These are phyloP conservation scores for Sterrhoptilus dennistouni DNA, from an alignment of 2,113 vertebrate genomes.

Conservation along the genomic window DNA sequence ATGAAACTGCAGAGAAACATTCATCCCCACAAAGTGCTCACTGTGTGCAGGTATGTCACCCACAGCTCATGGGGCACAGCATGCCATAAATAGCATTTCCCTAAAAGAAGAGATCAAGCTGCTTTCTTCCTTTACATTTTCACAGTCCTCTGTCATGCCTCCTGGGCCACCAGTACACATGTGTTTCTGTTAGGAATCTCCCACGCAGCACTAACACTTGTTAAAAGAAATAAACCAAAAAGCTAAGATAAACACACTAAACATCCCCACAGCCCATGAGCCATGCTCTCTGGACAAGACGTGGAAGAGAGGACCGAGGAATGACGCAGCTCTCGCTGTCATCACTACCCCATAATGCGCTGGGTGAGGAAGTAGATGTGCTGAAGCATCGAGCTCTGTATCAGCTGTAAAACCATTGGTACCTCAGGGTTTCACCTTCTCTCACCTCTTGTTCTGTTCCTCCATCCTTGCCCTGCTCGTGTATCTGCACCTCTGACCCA, in stretches of 20 bases:
- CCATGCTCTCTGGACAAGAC: background rate
- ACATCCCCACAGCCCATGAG: accelerated
- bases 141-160: background rate
- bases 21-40: accelerated
- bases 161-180: background rate
- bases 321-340: background rate
- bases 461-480: background rate
- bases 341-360: background rate
- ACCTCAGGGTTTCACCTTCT: background rate
- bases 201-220: accelerated
- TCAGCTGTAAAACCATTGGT: background rate
- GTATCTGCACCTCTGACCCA: accelerated
- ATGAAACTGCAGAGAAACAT: background rate
- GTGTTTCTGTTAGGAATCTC: background rate
- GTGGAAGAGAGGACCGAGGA: accelerated
- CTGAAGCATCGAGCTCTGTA: background rate
- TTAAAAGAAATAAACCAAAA: background rate
- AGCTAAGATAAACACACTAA: background rate
- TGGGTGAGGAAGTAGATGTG: background rate
- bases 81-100: background rate
- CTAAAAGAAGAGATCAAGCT: background rate
- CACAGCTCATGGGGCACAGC: background rate
- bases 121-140: background rate
- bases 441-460: background rate
- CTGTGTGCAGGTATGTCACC: background rate